Base-by-base conservation (phyloP, 2,113 vertebrate species). In the Xyliphius kryptos region DNA sequence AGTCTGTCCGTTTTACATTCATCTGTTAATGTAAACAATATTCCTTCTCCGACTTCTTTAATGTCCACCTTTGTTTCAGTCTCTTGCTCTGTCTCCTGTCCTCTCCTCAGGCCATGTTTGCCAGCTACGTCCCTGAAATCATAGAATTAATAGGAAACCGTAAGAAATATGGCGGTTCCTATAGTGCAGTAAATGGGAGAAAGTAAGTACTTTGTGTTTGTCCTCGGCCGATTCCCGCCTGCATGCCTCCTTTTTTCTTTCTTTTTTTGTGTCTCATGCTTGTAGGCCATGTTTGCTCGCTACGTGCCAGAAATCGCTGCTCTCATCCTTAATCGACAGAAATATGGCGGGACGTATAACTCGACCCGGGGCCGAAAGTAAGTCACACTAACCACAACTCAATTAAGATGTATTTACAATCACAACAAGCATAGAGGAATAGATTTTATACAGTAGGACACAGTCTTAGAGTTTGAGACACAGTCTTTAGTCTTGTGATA, bases 141-240 rank as follows among this genome's bases (percentile, higher is more conserved):
- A 98, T 98, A 95, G 95, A 98, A 83, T 95, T 98, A 94, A 98
- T 98, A 97, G 95, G 95, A 94, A 98, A 98, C 92, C 95, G 95
- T 91, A 98, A 98, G 95, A 98, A 98, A 98, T 98, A 98, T 92
- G 95, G 95, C 91, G 95, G 95, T 93, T 91, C 95, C 89, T 98
- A 97, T 97, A 98, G 95, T 85, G 85, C 85, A 72, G 85, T 87
- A 79, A 87, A 87, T 85, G 85, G 85, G 62, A 84, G 95, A 96
- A 98, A 98, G 96, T 98, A 98, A 98, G 96, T 98, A 97, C 89
- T 85, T 49, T 86, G 78, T 77, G 79, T 85, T 78, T 84, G 80
- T 79, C 77, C 79, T 79, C 73, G 81, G n/a, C n/a, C n/a, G n/a
- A n/a, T n/a, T 80, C 79, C 83, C 81, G 87, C 87, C 89, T 91